phyloP scores from a whole-genome alignment of 2,888 invertebrate genomes.

The Dolomedes plantarius region DNA sequence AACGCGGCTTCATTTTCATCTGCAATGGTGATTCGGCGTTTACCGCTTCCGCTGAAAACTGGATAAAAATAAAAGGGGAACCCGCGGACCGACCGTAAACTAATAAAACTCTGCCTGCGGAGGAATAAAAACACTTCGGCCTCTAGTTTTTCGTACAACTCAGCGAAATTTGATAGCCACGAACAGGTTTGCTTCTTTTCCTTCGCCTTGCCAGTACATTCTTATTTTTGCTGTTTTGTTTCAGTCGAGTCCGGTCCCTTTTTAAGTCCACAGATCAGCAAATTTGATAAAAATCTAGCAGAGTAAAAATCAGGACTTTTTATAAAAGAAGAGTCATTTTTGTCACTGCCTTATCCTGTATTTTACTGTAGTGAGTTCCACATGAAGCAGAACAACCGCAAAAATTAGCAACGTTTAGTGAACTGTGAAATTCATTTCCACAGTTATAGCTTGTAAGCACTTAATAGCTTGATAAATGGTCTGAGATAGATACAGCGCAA shows the following conservation, averaged over 20 bases:
- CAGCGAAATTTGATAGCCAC: constrained; percentile 65
- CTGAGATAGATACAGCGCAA: too few relatives aligned
- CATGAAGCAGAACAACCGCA: too few relatives aligned
- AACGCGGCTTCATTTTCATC: constrained; percentile 17
- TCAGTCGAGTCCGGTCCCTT: constrained; percentile 1
- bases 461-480: too few relatives aligned
- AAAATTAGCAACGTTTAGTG: too few relatives aligned
- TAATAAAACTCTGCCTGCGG: constrained; percentile 51
- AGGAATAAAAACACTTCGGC: constrained; percentile 63
- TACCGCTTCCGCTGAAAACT: background rate
- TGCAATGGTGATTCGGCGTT: constrained; percentile 12
- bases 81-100: constrained; percentile 30
- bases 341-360: too few relatives aligned
- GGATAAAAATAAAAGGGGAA: background rate
- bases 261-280: constrained; percentile 29
- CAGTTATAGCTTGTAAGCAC: too few relatives aligned
- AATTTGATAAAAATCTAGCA: constrained; percentile 20
- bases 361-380: too few relatives aligned
- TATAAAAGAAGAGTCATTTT: too few relatives aligned
- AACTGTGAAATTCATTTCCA: too few relatives aligned
- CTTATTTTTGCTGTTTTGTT: constrained; percentile 9
- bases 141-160: constrained; percentile 50
- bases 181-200: constrained; percentile 45
- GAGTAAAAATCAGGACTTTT: too few relatives aligned
- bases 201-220: constrained; percentile 1